Percentiles rank a stretch among this genome's conserved stretches.
Conservation (phyloP, 1,140 invertebrate genomes). For the Rhyzopertha dominica region DNA sequence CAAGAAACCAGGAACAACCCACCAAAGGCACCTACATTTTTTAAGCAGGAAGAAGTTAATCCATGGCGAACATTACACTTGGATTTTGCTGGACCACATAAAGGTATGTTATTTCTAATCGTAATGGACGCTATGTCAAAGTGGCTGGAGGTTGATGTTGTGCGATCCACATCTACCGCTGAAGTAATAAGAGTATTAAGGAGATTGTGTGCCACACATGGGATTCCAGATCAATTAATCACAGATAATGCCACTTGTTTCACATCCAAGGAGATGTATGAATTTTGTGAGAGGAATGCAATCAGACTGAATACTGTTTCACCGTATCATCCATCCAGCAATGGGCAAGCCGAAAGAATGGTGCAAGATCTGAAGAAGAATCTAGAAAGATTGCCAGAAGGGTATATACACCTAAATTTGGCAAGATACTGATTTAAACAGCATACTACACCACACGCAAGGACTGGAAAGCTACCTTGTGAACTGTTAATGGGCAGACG, state of each 20-base stretch:
- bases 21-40: conserved; percentile 24
- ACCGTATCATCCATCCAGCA: too few relatives aligned
- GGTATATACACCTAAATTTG: too few relatives aligned
- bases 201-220: conserved; percentile 17
- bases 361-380: too few relatives aligned
- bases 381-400: too few relatives aligned
- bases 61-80: conserved; percentile 42
- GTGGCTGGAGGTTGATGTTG: conserved; percentile 31
- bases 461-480: too few relatives aligned
- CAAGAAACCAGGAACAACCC: conserved; percentile 24
- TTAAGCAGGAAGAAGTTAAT: conserved; percentile 38
- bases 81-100: conserved; percentile 39
- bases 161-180: conserved; percentile 20
- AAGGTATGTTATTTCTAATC: conserved; percentile 26
- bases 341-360: too few relatives aligned
- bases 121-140: conserved; percentile 34
- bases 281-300: conserved; percentile 15
- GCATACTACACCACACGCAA: too few relatives aligned
- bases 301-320: too few relatives aligned
- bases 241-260: conserved; percentile 21
- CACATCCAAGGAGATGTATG: conserved; percentile 20
- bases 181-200: conserved; percentile 17
- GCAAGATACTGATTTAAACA: too few relatives aligned
- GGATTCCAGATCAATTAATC: conserved; percentile 14
- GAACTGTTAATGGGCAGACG: too few relatives aligned